A percentile compares a stretch with the other conserved stretches of the same genome.
These are phyloP conservation scores for Patiria miniata DNA, from an alignment of 35 echinoderm and acorn worm genomes.

Conservation along the genomic window DNA sequence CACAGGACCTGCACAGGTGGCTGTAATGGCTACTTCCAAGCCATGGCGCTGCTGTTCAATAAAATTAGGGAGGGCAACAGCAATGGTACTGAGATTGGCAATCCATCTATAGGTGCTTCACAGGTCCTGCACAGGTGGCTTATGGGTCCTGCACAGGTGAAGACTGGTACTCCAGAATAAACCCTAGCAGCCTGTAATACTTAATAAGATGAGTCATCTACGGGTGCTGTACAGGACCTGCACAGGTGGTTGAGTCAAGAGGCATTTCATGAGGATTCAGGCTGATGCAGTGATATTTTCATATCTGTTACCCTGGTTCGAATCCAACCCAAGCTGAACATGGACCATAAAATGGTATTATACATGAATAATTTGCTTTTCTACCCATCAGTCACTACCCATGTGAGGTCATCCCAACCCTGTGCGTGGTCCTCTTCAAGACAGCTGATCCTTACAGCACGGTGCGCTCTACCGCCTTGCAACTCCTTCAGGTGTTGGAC, in stretches of 20 bases:
- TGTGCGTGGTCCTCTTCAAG: conserved; percentile 91
- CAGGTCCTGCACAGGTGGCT: too few species aligned
- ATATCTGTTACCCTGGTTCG: too few species aligned
- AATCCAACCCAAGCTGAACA: too few species aligned
- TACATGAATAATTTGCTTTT: background rate
- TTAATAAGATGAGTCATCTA: conserved; percentile 73
- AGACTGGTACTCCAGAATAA: conserved; percentile 92
- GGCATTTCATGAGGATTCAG: conserved; percentile 87
- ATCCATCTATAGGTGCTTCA: too few species aligned
- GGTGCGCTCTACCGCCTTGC: conserved; percentile 76
- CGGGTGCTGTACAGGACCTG: conserved; percentile 85
- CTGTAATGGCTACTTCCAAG: conserved; percentile 93
- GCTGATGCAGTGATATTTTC: too few species aligned
- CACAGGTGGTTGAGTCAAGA: conserved; percentile 82
- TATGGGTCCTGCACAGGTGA: too few species aligned
- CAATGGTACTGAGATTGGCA: background rate
- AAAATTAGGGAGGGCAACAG: conserved; percentile 46
- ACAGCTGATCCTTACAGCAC: conserved; percentile 78
- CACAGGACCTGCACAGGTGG: conserved; percentile 80
- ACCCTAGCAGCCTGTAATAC: conserved; percentile 66
- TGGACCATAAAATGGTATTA: too few species aligned
- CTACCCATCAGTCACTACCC: conserved; percentile 68
- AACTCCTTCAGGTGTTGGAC: conserved; percentile 86
- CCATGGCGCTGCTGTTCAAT: conserved; percentile 87
- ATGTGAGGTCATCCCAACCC: conserved; percentile 91